Conservation (phyloP, 1,140 invertebrate genomes). For the Drosophila bocki region DNA sequence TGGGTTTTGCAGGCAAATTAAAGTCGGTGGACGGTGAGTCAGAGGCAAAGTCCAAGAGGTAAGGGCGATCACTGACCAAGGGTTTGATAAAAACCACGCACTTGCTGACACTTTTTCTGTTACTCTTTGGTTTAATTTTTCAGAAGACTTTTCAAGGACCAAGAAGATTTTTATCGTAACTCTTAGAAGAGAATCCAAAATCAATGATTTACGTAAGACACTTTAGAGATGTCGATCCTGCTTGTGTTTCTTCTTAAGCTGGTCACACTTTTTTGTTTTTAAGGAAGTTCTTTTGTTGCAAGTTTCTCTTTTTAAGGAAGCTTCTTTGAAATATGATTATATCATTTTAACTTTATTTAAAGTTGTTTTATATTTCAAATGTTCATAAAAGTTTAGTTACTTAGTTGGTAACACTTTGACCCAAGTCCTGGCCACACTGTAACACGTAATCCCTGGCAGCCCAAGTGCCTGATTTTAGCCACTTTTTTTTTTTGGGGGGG, state of each 20-base stretch:
- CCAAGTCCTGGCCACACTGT: constrained; percentile 1
- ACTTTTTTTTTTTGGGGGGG: constrained; percentile 18
- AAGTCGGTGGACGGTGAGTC: constrained; percentile 21
- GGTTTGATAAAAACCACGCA: constrained; percentile 7
- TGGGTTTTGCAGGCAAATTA: constrained; percentile 11
- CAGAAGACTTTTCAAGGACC: background rate
- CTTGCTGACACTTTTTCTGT: background rate
- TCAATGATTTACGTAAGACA: background rate
- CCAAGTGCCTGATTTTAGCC: constrained; percentile 10
- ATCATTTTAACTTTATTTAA: too few relatives aligned
- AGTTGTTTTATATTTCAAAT: too few relatives aligned
- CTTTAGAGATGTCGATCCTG: background rate
- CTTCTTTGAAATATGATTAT: background rate
- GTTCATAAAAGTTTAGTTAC: background rate
- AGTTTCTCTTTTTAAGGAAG: background rate
- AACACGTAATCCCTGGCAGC: background rate
- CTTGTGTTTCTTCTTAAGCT: background rate
- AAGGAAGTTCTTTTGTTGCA: background rate
- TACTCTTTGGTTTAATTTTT: background rate
- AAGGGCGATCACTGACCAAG: background rate
- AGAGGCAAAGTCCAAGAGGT: constrained; percentile 44
- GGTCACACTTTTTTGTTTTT: background rate
- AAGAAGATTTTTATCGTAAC: background rate
- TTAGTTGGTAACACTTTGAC: constrained; percentile 1
- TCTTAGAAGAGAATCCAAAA: background rate